Conservation (phyloP, 53 echinoderm and acorn worm species). For the Holothuria leucospilota region DNA sequence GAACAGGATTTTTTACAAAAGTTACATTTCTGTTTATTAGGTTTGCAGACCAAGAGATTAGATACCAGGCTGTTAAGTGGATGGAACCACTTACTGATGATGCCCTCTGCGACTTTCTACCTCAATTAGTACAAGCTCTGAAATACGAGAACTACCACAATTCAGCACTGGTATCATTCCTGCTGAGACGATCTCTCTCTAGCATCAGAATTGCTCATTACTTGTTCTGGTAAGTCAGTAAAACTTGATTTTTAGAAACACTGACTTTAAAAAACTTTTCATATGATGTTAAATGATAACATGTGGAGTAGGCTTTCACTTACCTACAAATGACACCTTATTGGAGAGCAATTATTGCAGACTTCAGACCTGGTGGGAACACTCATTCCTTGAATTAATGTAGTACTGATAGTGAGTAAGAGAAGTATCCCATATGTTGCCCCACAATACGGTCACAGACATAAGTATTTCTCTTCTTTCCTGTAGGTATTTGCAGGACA, state of each 20-base stretch:
- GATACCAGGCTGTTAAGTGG: constrained; percentile 86
- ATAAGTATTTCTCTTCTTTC: not conserved
- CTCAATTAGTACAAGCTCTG: constrained; percentile 94
- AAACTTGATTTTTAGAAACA: not conserved
- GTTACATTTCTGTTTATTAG: constrained; percentile 19
- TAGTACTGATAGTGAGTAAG: no score
- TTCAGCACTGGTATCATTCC: constrained; percentile 89
- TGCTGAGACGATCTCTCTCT: constrained; percentile 77
- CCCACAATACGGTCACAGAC: no score
- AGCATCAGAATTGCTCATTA: constrained; percentile 91
- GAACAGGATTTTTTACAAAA: no score
- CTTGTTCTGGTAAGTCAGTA: constrained; percentile 86
- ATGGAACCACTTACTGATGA: constrained; percentile 78
- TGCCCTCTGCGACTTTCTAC: constrained; percentile 90
- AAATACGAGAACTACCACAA: constrained; percentile 98
- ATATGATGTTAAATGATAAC: not conserved
- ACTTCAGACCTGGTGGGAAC: no score
- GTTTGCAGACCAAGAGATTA: constrained; percentile 94
- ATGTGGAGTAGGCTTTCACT: no score
- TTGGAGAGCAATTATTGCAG: no score
- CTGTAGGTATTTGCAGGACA: constrained; percentile 89
- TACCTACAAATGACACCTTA: no score
- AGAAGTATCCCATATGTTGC: no score
- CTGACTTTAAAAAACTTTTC: not conserved
- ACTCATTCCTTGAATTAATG: no score